These are phyloP conservation scores for Hyposmocoma kahamanoa DNA, from an alignment of 1,140 invertebrate species.

Conservation along the genomic window DNA sequence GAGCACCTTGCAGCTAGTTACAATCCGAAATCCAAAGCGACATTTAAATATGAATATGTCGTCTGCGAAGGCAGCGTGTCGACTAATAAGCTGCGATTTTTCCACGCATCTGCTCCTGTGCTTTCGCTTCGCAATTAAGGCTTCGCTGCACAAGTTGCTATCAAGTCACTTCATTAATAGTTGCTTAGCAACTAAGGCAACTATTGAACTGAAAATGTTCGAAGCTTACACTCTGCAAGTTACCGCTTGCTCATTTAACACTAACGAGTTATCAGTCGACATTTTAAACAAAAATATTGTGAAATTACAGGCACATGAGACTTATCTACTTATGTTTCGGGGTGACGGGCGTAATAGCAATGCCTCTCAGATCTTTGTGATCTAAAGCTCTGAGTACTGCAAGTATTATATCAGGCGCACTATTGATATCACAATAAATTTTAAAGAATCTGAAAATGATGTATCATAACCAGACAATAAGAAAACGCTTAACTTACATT, in stretches of 20 bases:
- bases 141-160: constrained; percentile 7
- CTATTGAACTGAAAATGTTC: constrained; percentile 1
- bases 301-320: no score
- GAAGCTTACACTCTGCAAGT: not conserved
- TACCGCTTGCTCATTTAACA: not conserved
- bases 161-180: constrained; percentile 1
- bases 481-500: no score
- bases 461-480: no score
- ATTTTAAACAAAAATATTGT: no score
- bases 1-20: constrained; percentile 23
- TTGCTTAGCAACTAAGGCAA: constrained; percentile 2
- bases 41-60: constrained; percentile 70
- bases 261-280: no score
- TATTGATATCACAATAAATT: no score
- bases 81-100: constrained; percentile 64
- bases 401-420: no score
- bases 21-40: constrained; percentile 35
- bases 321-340: no score
- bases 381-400: no score
- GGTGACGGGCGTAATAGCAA: no score
- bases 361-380: no score
- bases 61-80: constrained; percentile 23
- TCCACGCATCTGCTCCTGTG: constrained; percentile 50
- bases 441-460: no score
- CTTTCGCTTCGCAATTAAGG: constrained; percentile 21